Evolutionary conservation across 2,797 vertebrate genomes (phyloP).

Genomic region (Notamacropus eugenii): DNA sequence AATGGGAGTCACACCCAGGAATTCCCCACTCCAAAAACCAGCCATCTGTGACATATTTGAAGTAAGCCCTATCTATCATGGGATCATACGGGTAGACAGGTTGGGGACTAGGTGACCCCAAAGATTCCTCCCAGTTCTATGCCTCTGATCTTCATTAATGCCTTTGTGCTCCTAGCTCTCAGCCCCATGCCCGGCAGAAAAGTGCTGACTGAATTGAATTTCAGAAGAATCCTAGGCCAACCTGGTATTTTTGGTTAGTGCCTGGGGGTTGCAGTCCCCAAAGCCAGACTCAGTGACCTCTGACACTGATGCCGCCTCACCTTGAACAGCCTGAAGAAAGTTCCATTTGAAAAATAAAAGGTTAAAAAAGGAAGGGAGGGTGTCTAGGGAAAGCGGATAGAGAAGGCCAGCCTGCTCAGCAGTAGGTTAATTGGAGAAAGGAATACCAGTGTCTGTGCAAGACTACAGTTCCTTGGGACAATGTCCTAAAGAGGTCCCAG

Average conservation of each 20-base stretch:
- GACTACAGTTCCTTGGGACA: constrained; percentile 82
- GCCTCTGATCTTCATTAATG: not conserved
- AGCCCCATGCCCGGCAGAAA: not conserved
- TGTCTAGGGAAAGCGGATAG: constrained; percentile 74
- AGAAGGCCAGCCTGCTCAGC: constrained; percentile 81
- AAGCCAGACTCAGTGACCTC: not conserved
- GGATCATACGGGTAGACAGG: not conserved
- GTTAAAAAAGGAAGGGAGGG: constrained; percentile 76
- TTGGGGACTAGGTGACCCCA: not conserved
- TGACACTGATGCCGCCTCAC: not conserved
- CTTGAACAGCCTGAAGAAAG: constrained; percentile 66
- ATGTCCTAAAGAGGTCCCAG: constrained; percentile 84
- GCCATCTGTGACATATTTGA: not conserved
- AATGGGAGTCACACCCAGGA: not conserved
- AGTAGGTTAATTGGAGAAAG: constrained; percentile 87
- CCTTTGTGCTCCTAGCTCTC: no score
- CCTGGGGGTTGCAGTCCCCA: rapidly evolving
- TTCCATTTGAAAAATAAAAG: constrained; percentile 79
- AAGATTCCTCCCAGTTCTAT: not conserved
- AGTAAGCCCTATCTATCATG: not conserved
- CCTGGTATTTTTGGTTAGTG: not conserved
- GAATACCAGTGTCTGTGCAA: constrained; percentile 80
- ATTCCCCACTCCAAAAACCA: not conserved
- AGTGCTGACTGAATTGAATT: not conserved
- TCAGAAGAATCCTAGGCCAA: not conserved